These are phyloP conservation scores for Aix galericulata DNA, from an alignment of 2,113 vertebrate genomes.

Conservation along the genomic window DNA sequence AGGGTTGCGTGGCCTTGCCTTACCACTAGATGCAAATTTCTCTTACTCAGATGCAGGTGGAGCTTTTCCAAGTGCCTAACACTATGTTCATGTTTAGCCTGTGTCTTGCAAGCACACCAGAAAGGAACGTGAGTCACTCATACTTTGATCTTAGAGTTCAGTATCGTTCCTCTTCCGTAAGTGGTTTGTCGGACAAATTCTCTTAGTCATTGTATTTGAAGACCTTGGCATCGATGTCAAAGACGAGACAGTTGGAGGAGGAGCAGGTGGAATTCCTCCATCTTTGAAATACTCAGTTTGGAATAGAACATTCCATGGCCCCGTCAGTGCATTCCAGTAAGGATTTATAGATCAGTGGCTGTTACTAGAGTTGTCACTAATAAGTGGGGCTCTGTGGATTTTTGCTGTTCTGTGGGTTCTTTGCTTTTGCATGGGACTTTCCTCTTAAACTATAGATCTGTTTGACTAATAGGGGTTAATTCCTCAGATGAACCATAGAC, in stretches of 20 bases:
- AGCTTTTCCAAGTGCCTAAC: background rate
- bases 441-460: conserved; percentile 3
- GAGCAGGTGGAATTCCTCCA: background rate
- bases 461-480: conserved; percentile 6
- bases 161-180: background rate
- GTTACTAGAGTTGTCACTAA: background rate
- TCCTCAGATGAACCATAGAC: background rate
- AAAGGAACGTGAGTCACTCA: conserved; percentile 1
- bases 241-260: conserved; percentile 1
- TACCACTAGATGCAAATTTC: background rate
- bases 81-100: background rate
- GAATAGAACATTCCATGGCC: background rate
- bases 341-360: accelerated
- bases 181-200: conserved; percentile 20
- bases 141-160: conserved; percentile 40
- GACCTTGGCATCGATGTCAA: background rate
- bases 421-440: background rate
- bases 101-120: background rate
- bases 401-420: background rate
- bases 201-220: background rate
- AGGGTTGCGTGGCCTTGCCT: background rate
- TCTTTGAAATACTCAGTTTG: background rate
- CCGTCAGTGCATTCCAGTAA: background rate
- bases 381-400: background rate
- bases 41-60: background rate